Percentiles rank a stretch among this genome's conserved stretches.
Conservation (phyloP, 2,888 invertebrate species). For the Cybosia mesomella region DNA sequence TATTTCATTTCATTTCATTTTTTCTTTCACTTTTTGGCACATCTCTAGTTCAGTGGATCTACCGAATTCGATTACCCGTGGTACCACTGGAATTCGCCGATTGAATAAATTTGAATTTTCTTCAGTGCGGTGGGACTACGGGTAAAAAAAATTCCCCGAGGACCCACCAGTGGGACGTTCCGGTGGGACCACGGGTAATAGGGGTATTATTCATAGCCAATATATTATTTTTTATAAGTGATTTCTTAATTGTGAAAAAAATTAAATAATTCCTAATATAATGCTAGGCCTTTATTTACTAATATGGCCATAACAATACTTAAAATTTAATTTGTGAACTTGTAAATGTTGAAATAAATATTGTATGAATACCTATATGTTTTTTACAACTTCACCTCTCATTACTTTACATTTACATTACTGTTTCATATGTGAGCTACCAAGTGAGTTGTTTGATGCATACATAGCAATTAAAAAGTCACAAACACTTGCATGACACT, state of each 20-base stretch:
- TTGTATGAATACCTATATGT: too few species aligned
- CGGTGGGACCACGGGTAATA: too few species aligned
- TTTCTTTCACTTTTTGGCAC: too few species aligned
- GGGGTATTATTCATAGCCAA: slow-evolving; percentile 1
- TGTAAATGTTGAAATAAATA: slow-evolving; percentile 26
- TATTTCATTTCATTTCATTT: too few species aligned
- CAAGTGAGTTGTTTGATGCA: background rate
- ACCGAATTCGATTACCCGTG: too few species aligned
- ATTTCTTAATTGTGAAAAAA: background rate
- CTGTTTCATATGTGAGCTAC: background rate
- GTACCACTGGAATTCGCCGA: too few species aligned
- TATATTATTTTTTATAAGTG: background rate
- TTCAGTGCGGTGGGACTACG: too few species aligned
- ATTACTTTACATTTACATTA: background rate
- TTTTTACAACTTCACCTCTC: background rate
- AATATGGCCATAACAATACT: background rate
- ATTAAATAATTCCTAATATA: too few species aligned
- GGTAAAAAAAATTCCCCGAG: too few species aligned
- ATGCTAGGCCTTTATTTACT: slow-evolving; percentile 2
- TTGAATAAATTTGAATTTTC: too few species aligned
- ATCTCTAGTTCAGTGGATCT: too few species aligned
- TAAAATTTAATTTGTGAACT: slow-evolving; percentile 12
- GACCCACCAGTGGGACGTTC: too few species aligned
- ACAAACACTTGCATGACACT: background rate
- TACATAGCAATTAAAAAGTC: background rate